A percentile compares a stretch with the other conserved stretches of the same genome.
Conservation (phyloP, 2,888 invertebrate species). For the Conus canariensis region DNA sequence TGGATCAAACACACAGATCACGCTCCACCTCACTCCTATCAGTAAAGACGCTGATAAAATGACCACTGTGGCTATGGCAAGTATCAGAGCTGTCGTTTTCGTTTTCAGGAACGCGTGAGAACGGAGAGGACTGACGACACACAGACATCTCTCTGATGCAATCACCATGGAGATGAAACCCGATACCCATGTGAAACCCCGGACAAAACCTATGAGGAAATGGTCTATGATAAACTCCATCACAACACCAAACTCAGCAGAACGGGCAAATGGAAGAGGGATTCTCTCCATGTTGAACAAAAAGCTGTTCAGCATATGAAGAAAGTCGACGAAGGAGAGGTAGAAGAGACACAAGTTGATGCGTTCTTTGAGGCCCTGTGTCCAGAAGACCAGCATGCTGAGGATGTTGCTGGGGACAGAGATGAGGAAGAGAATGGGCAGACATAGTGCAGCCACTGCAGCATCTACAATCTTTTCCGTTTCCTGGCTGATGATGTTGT, state of each 20-base stretch:
- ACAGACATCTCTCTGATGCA: slow-evolving; percentile 19
- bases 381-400: neutral
- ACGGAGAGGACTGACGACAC: slow-evolving; percentile 23
- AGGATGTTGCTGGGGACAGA: neutral
- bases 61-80: neutral
- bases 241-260: neutral
- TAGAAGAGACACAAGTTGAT: neutral
- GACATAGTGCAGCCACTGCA: too few relatives aligned
- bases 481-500: neutral
- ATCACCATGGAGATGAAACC: neutral
- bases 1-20: neutral
- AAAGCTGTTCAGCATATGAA: neutral
- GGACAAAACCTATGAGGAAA: neutral
- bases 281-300: neutral
- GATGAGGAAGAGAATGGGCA: too few relatives aligned
- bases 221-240: neutral
- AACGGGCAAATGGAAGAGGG: neutral
- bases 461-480: neutral
- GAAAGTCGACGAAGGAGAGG: neutral
- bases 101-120: slow-evolving; percentile 3
- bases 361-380: neutral
- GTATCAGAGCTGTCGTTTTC: neutral
- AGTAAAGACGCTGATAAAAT: neutral
- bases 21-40: neutral
- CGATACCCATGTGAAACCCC: neutral